Percentiles rank a stretch among this genome's conserved stretches.
phyloP scores from a whole-genome alignment of 2,797 vertebrate species.

The Novumbra hubbsi region DNA sequence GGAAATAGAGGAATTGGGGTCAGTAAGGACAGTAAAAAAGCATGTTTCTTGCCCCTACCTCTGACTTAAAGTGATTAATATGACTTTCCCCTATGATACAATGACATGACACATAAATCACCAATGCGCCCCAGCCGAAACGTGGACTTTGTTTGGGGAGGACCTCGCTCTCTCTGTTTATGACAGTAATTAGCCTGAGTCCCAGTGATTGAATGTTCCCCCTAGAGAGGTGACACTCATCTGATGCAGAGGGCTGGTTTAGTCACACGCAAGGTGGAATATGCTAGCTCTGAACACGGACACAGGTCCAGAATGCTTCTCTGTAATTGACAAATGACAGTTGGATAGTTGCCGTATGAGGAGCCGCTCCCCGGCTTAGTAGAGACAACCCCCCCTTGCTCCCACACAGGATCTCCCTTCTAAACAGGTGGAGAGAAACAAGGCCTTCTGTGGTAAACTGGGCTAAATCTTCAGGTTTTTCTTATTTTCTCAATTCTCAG shows the following conservation, averaged over 20 bases:
- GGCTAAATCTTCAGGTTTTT: slow-evolving; percentile 68
- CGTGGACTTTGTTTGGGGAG: not conserved
- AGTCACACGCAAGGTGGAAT: not conserved
- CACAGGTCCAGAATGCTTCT: not conserved
- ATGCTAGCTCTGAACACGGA: not conserved
- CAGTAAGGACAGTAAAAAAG: not conserved
- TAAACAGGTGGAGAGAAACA: slow-evolving; percentile 52
- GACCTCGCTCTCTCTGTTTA: not conserved
- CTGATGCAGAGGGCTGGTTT: not conserved
- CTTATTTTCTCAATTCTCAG: slow-evolving; percentile 58
- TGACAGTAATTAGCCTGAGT: slow-evolving; percentile 7
- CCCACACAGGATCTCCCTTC: slow-evolving; percentile 75
- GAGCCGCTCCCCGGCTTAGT: too few species aligned
- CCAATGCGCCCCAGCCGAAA: not conserved
- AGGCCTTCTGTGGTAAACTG: slow-evolving; percentile 38
- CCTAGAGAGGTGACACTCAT: not conserved
- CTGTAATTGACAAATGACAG: too few species aligned
- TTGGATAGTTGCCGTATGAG: not conserved
- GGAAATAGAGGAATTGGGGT: slow-evolving; percentile 13
- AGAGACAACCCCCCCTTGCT: slow-evolving; percentile 68
- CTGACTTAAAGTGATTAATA: slow-evolving; percentile 10
- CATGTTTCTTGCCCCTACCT: not conserved
- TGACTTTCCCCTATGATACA: not conserved
- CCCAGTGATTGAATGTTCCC: not conserved
- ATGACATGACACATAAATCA: not conserved